Evolutionary conservation across 2,797 vertebrate species (phyloP).

Genomic region (Buceros bicornis): DNA sequence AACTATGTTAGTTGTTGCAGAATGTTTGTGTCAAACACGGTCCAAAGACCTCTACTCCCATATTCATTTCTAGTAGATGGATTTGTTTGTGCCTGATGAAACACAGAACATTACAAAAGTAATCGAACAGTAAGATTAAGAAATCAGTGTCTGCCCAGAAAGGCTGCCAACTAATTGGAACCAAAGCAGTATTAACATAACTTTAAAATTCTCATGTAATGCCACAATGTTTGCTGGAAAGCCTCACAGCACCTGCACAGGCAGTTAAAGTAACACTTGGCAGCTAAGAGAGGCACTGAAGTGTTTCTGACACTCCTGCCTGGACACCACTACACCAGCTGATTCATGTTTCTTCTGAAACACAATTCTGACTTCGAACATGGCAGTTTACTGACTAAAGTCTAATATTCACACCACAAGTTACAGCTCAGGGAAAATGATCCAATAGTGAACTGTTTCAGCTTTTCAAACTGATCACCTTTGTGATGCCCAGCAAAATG

Average conservation of each 20-base stretch:
- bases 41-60: not conserved
- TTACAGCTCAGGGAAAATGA: not conserved
- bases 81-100: not conserved
- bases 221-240: not conserved
- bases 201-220: not conserved
- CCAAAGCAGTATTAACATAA: not conserved
- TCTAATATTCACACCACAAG: not conserved
- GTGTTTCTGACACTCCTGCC: not conserved
- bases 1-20: not conserved
- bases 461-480: not conserved
- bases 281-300: not conserved
- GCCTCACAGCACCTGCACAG: not conserved
- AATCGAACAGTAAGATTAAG: not conserved
- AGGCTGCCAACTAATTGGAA: not conserved
- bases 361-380: fast-evolving
- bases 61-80: not conserved
- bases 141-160: not conserved
- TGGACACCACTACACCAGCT: not conserved
- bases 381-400: not conserved
- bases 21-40: not conserved
- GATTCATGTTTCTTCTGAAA: not conserved
- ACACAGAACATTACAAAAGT: not conserved
- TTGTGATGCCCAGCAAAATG: not conserved
- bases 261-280: not conserved
- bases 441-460: not conserved